A percentile compares a stretch with the other conserved stretches of the same genome.
phyloP scores from a whole-genome alignment of 2,888 invertebrate genomes.

The Thereva unica region DNA sequence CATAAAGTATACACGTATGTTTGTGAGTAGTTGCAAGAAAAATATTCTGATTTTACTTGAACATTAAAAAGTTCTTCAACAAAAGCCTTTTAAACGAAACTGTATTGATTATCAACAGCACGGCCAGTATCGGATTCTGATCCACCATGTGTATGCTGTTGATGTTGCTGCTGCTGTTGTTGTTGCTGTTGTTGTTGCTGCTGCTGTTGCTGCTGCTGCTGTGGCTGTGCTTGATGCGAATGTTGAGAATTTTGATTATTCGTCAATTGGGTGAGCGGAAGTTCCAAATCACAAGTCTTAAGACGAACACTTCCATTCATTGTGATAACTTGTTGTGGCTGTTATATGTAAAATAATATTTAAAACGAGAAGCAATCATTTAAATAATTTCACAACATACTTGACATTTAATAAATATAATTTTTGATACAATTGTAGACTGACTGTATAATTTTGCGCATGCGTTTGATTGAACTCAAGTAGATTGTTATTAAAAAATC shows the following conservation, averaged over 20 bases:
- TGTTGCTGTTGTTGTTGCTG: constrained; percentile 55
- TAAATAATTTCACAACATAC: no score
- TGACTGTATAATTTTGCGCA: no score
- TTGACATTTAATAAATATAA: not conserved
- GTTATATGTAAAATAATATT: constrained; percentile 14
- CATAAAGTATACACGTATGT: no score
- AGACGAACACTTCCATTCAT: constrained; percentile 59
- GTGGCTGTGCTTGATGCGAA: constrained; percentile 40
- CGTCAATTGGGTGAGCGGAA: constrained; percentile 51
- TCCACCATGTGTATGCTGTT: constrained; percentile 39
- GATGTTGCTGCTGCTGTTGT: constrained; percentile 54
- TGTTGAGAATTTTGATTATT: constrained; percentile 35
- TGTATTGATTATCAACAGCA: constrained; percentile 85
- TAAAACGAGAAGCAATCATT: no score
- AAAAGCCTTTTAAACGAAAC: constrained; percentile 63
- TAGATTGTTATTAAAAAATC: no score
- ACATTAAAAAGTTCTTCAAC: no score
- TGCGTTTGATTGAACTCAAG: no score
- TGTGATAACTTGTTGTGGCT: constrained; percentile 58
- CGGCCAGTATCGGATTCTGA: constrained; percentile 55
- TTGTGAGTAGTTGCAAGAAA: no score
- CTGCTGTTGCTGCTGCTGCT: constrained; percentile 40
- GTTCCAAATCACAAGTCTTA: constrained; percentile 58
- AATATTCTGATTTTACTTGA: no score
- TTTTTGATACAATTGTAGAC: not conserved